Percentiles rank a stretch among this genome's conserved stretches.
These are phyloP conservation scores for Nomada goodeniana DNA, from an alignment of 2,888 invertebrate genomes.

Conservation along the genomic window DNA sequence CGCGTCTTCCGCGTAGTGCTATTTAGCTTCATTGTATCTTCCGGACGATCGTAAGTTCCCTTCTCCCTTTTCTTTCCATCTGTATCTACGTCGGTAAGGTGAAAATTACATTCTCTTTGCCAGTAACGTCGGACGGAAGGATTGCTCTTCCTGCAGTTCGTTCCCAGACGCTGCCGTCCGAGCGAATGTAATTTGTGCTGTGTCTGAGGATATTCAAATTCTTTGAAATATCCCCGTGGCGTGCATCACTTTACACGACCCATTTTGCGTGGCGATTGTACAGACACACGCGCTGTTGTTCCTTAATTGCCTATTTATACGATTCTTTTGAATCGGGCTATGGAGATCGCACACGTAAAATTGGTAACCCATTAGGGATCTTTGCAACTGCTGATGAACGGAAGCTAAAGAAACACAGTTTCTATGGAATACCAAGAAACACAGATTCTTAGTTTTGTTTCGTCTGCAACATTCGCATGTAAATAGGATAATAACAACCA, in stretches of 20 bases:
- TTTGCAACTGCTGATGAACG: conserved; percentile 35
- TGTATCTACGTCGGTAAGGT: conserved; percentile 20
- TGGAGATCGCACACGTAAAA: conserved; percentile 37
- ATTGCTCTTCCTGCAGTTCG: background rate
- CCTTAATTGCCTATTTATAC: conserved; percentile 40
- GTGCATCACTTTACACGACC: conserved; percentile 33
- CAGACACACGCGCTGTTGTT: background rate
- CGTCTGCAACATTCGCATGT: conserved; percentile 33
- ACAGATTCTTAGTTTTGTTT: conserved; percentile 25
- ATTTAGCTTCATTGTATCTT: conserved; percentile 4
- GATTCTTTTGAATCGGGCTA: conserved; percentile 22
- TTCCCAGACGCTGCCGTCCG: background rate
- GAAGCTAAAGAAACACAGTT: conserved; percentile 17
- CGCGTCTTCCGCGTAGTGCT: conserved; percentile 34
- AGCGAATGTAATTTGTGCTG: conserved; percentile 19
- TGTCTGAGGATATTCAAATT: conserved; percentile 13
- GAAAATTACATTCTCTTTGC: conserved; percentile 6
- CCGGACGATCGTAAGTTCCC: conserved; percentile 43
- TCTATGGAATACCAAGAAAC: conserved; percentile 11
- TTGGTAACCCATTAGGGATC: conserved; percentile 42
- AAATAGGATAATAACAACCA: conserved; percentile 18
- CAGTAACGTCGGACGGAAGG: background rate
- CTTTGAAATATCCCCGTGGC: conserved; percentile 2
- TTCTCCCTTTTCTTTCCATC: conserved; percentile 14
- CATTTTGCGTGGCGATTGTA: conserved; percentile 23